Percentiles rank a stretch among this genome's conserved stretches.
These are phyloP conservation scores for Cataglyphis rosenhaueri DNA, from an alignment of 2,888 invertebrate genomes.

Conservation along the genomic window DNA sequence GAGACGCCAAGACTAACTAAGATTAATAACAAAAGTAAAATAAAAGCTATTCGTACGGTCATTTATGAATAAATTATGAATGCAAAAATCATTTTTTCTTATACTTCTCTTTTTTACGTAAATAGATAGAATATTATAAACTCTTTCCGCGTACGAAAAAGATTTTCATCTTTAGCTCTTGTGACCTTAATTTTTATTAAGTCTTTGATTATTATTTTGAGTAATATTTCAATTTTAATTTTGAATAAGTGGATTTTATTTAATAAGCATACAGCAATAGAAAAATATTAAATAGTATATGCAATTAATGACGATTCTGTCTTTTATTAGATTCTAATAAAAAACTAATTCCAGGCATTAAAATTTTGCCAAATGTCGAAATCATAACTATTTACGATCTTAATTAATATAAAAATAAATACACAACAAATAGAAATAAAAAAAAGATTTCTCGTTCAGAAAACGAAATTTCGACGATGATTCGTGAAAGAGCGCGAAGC, in stretches of 20 bases:
- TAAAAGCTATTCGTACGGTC: neutral
- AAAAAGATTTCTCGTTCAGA: neutral
- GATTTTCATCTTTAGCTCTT: neutral
- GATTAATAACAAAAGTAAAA: constrained; percentile 6
- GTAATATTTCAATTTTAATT: neutral
- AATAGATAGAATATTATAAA: constrained; percentile 12
- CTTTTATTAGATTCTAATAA: neutral
- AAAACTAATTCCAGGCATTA: neutral
- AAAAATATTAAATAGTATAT: neutral
- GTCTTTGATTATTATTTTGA: neutral
- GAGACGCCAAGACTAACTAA: constrained; percentile 17
- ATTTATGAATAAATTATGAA: neutral
- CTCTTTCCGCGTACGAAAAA: neutral
- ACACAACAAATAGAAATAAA: neutral
- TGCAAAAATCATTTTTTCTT: neutral
- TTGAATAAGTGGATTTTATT: neutral
- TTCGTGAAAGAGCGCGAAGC: neutral
- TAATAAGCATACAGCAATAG: neutral
- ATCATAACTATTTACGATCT: neutral
- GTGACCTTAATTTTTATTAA: neutral
- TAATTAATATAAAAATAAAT: neutral
- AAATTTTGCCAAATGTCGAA: neutral
- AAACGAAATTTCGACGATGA: neutral
- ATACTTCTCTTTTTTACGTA: neutral
- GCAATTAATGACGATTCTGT: neutral